A percentile compares a stretch with the other conserved stretches of the same genome.
Evolutionary conservation across 2,797 vertebrate species (phyloP).

Genomic region (Protonibea diacanthus): DNA sequence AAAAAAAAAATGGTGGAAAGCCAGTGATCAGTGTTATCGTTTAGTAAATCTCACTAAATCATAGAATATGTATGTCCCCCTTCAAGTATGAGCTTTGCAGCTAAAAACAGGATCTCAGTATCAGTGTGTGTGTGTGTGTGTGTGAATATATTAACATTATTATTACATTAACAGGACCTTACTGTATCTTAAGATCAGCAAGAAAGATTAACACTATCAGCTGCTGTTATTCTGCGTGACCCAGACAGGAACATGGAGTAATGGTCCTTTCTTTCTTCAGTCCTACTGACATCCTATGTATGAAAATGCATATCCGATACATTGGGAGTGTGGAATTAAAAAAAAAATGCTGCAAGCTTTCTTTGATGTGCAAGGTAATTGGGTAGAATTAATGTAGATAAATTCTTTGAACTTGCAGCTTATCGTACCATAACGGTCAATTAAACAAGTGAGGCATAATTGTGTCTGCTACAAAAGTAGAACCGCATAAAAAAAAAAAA

Average conservation of each 20-base stretch:
- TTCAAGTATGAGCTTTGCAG: not conserved
- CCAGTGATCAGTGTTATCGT: constrained; percentile 45
- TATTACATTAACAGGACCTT: constrained; percentile 41
- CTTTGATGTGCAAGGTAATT: constrained; percentile 66
- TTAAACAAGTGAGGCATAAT: constrained; percentile 65
- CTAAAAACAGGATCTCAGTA: constrained; percentile 30
- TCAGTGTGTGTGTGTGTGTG: constrained; percentile 3
- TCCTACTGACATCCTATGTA: not conserved
- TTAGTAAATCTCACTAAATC: constrained; percentile 51
- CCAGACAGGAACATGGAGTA: constrained; percentile 19
- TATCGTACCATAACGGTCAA: constrained; percentile 64
- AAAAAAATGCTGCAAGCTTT: constrained; percentile 33
- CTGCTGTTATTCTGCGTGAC: constrained; percentile 25
- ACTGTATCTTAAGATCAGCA: constrained; percentile 46
- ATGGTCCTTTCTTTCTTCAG: not conserved
- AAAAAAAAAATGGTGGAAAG: constrained; percentile 26
- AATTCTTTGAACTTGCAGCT: constrained; percentile 57
- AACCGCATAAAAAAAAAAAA: constrained; percentile 32
- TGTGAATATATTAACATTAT: constrained; percentile 43
- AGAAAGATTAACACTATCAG: constrained; percentile 46
- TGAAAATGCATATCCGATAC: constrained; percentile 33
- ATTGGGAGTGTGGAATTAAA: constrained; percentile 30
- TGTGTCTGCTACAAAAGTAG: constrained; percentile 40
- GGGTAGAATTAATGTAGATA: constrained; percentile 67
- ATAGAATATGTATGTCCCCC: constrained; percentile 20